These are phyloP conservation scores for Odontesthes bonariensis DNA, from an alignment of 2,113 vertebrate genomes.

Conservation along the genomic window DNA sequence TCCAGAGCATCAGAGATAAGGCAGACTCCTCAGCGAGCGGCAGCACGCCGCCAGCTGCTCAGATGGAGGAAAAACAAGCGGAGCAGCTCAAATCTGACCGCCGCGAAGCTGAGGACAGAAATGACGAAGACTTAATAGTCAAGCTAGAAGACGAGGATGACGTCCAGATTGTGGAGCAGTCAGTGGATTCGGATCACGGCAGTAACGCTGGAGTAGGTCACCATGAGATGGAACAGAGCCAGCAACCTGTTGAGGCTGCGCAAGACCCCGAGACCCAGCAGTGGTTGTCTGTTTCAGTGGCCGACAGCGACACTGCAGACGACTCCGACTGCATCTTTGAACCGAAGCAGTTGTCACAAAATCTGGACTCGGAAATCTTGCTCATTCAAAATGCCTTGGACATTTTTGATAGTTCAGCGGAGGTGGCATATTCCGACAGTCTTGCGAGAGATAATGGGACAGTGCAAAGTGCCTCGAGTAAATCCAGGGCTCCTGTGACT, in stretches of 20 bases:
- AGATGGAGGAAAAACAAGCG: constrained; percentile 18
- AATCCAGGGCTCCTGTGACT: constrained; percentile 39
- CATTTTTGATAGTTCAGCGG: constrained; percentile 59
- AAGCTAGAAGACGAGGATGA: constrained; percentile 74
- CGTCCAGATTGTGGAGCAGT: constrained; percentile 63
- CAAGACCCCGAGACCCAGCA: constrained; percentile 63
- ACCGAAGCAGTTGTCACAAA: constrained; percentile 56
- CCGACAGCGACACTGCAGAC: constrained; percentile 57
- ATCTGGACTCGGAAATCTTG: constrained; percentile 67
- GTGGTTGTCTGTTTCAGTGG: constrained; percentile 61
- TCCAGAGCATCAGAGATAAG: constrained; percentile 46
- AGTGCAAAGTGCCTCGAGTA: constrained; percentile 37
- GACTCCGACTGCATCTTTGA: constrained; percentile 68
- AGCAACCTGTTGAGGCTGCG: constrained; percentile 3
- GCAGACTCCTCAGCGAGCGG: constrained; percentile 22
- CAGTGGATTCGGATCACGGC: constrained; percentile 15
- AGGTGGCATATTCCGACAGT: constrained; percentile 45
- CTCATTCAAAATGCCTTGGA: constrained; percentile 75
- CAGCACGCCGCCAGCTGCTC: constrained; percentile 4
- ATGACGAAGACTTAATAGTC: constrained; percentile 48
- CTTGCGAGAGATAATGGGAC: constrained; percentile 23
- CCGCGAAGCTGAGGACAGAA: constrained; percentile 10
- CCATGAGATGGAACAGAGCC: constrained; percentile 28
- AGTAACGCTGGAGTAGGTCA: constrained; percentile 13
- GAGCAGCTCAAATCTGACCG: constrained; percentile 23